A percentile compares a stretch with the other conserved stretches of the same genome.
These are phyloP conservation scores for Venustaconcha ellipsiformis DNA, from an alignment of 1,140 invertebrate genomes.

Conservation along the genomic window DNA sequence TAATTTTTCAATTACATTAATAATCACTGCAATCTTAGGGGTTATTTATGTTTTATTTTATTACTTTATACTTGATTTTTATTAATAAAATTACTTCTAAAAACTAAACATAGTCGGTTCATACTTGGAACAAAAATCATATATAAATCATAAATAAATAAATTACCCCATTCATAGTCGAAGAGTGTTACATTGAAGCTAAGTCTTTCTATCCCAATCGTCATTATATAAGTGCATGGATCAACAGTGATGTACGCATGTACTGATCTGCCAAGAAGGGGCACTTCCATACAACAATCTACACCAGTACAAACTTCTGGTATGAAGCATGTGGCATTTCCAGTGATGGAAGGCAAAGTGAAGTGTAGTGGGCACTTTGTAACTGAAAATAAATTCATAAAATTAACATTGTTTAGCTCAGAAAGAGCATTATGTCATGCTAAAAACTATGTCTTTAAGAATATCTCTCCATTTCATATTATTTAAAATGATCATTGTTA, in stretches of 20 bases:
- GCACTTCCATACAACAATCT: conserved; percentile 4
- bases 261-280: not conserved
- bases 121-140: not conserved
- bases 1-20: too few species aligned
- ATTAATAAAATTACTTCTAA: too few species aligned
- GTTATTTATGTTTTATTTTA: too few species aligned
- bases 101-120: too few species aligned
- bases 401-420: not conserved
- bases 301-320: conserved; percentile 2
- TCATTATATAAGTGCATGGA: conserved; percentile 5
- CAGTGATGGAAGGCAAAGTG: not conserved
- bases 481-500: too few species aligned
- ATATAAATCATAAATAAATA: not conserved
- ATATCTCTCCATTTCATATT: too few species aligned
- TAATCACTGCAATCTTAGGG: too few species aligned
- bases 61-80: too few species aligned
- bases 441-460: too few species aligned
- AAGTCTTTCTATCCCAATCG: not conserved
- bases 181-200: conserved; percentile 15
- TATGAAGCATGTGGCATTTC: not conserved
- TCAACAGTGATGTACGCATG: not conserved
- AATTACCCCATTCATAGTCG: conserved; percentile 31
- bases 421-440: too few species aligned
- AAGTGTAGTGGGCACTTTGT: not conserved
- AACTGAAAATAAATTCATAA: not conserved